These are phyloP conservation scores for Pardalotus punctatus DNA, from an alignment of 2,113 vertebrate genomes.

Conservation along the genomic window DNA sequence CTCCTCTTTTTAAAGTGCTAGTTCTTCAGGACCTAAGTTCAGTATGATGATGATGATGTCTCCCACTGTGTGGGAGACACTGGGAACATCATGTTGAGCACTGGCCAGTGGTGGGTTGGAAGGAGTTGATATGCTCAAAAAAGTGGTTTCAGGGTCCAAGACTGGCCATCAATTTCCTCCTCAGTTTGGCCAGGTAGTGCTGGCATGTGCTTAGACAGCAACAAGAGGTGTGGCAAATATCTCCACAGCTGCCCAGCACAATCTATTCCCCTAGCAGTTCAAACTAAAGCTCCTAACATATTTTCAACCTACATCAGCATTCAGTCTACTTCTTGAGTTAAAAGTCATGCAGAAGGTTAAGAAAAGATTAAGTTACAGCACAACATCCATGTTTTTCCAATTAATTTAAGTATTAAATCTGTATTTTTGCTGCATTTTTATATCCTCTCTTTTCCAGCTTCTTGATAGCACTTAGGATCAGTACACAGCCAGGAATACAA, in stretches of 20 bases:
- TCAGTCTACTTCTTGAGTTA: background rate
- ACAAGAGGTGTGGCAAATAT: background rate
- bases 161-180: background rate
- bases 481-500: background rate
- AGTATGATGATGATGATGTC: background rate
- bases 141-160: background rate
- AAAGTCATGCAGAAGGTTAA: background rate
- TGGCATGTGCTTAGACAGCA: background rate
- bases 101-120: background rate
- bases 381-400: background rate
- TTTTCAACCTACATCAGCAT: background rate
- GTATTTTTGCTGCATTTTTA: conserved; percentile 9
- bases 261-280: background rate
- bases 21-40: background rate
- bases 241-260: background rate
- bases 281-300: conserved; percentile 2
- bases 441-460: background rate
- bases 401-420: conserved; percentile 7
- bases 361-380: background rate
- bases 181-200: background rate
- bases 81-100: background rate
- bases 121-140: background rate
- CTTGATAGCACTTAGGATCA: conserved; percentile 15
- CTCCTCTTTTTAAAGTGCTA: background rate
- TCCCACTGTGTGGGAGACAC: background rate